Percentiles rank a stretch among this genome's conserved stretches.
Evolutionary conservation across 2,113 vertebrate genomes (phyloP).

Genomic region (Symphodus melops): DNA sequence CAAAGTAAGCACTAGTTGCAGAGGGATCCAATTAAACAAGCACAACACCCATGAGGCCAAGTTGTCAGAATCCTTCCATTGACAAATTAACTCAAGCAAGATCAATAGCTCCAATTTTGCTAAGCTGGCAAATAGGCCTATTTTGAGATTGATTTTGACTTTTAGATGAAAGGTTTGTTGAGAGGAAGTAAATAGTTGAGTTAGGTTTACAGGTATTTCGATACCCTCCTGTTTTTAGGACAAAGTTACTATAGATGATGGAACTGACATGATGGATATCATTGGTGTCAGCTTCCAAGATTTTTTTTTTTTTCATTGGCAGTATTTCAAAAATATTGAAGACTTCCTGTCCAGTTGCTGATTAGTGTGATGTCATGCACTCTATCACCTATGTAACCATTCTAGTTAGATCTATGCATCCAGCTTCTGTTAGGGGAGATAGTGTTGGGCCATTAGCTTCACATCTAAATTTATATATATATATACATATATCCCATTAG

Average conservation of each 20-base stretch:
- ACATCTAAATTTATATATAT: too few species aligned
- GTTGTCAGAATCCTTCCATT: neutral
- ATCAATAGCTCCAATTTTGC: neutral
- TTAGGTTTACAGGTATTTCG: too few species aligned
- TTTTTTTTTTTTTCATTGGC: too few species aligned
- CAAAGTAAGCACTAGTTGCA: neutral
- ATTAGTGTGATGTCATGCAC: neutral
- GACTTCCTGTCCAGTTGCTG: neutral
- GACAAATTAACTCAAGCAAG: neutral
- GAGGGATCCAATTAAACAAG: neutral
- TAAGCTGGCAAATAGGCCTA: neutral
- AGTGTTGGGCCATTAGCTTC: too few species aligned
- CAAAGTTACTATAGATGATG: neutral
- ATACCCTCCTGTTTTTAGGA: neutral
- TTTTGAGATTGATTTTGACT: neutral
- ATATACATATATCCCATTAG: too few species aligned
- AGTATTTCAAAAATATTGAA: neutral
- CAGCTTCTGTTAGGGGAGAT: neutral
- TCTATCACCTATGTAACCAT: neutral
- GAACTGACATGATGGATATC: neutral
- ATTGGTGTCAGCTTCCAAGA: neutral
- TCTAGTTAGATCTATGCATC: neutral
- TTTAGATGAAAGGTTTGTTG: neutral
- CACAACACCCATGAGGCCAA: neutral
- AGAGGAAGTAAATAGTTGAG: too few species aligned